Base-by-base conservation (phyloP, 2,113 vertebrate species). In the Prinia subflava region DNA sequence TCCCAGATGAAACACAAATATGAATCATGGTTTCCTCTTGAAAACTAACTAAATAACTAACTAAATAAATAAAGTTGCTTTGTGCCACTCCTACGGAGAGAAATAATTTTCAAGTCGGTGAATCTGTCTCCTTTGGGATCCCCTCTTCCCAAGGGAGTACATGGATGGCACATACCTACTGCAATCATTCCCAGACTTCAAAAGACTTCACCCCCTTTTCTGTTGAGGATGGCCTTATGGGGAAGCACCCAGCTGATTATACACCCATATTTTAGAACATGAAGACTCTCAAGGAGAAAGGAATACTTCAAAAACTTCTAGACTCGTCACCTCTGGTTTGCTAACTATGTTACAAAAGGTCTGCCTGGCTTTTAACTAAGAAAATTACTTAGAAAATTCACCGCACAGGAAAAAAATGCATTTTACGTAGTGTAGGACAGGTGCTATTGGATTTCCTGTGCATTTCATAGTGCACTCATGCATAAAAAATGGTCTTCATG, bases 361-460 rank as follows among this genome's bases (percentile, higher is more conserved):
- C 25, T 62, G 3, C 10, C 17, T n/a, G 35, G 42, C 5, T 89
- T 89, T 73, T 47, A 62, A 77, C 65, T 47, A 2, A 53, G 28
- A 89, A 73, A 85, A 41, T 50, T 42, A 55, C 18, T 10, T 12
- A 76, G 5, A 65, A 87, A 83, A 21, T 47, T 42, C 24, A 59
- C 0, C 0, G 24, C 3, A 37, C 5, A 39, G 4, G 31, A 17
- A 8, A 70, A 56, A 62, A 75, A 21, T 3, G 5, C 2, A 23
- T 64, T 93, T 73, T 30, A 39, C 52, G 44, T 64, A 47, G 8
- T 23, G 18, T 5, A 76, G 31, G 10, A 70, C 18, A 55, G 6
- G 5, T 42, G 41, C 2, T 67, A 31, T 11, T 42, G 70, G 31
- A 74, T 67, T 70, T 89, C 5, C 7, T 0, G 1, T 81, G n/a